Percentiles rank a stretch among this genome's conserved stretches.
Evolutionary conservation across 1,140 invertebrate species (phyloP).

Genomic region (Telenomus remus): DNA sequence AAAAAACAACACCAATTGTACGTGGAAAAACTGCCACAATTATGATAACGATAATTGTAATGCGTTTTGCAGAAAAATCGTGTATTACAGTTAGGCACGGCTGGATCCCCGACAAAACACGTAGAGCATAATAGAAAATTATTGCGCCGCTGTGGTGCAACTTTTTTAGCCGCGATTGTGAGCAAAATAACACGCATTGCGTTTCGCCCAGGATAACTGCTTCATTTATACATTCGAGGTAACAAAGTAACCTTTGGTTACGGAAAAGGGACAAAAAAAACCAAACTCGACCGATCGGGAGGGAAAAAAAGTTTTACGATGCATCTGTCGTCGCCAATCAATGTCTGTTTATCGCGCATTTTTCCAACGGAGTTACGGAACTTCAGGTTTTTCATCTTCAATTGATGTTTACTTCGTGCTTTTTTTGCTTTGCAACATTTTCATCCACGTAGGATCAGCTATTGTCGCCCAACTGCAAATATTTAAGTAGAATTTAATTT

Average conservation of each 20-base stretch:
- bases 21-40: constrained; percentile 20
- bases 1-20: constrained; percentile 18
- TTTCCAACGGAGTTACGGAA: neutral
- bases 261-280: neutral
- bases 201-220: constrained; percentile 25
- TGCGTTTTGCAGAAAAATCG: constrained; percentile 7
- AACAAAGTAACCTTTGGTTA: constrained; percentile 21
- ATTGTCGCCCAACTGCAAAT: neutral
- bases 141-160: constrained; percentile 19
- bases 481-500: too few species aligned
- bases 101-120: constrained; percentile 22
- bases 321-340: constrained; percentile 15
- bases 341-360: constrained; percentile 15
- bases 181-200: constrained; percentile 13
- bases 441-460: neutral
- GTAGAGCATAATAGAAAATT: constrained; percentile 28
- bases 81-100: constrained; percentile 27
- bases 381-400: neutral
- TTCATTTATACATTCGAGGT: constrained; percentile 29
- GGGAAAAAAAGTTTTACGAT: constrained; percentile 3
- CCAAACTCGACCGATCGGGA: too few species aligned
- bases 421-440: neutral
- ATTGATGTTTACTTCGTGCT: constrained; percentile 2
- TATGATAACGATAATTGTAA: constrained; percentile 28
- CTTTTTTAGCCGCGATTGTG: constrained; percentile 14